Evolutionary conservation across 2,113 vertebrate species (phyloP), one percentile per base, ranked within the genome.

Genomic region (Ptyas mucosa): DNA sequence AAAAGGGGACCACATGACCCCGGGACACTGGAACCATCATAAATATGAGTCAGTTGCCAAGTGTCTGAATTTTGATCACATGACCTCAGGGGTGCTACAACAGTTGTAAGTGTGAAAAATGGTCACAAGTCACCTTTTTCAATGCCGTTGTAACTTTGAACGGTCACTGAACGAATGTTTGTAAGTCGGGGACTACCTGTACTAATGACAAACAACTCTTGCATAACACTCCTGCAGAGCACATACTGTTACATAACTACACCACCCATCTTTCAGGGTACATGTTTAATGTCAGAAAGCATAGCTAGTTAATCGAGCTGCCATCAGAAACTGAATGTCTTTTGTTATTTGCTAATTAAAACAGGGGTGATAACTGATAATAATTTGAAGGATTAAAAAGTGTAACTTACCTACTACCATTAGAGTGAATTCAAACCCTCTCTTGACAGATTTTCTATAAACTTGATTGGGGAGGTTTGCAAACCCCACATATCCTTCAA

Each of bases 401-500:
- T 54, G 75, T 29, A 87, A 97, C 99, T 98, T 97, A 99, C 99
- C 99, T 96, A 99, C 99, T 96, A 99, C 99, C 99, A 99, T 99
- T 95, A 99, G 98, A 5, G 99, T 99, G 97, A 99, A 99, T 97
- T 99, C 99, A 96, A 99, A 99, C 88, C 99, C 99, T 96, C 99
- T 98, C 97, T 99, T 99, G 93, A 99, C 99, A 85, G 99, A 99
- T 97, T 99, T 99, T 95, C 99, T 98, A 97, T 99, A 99, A 90
- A 99, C 99, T 98, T 99, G 99, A 97, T 99, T 99, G 88, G 99
- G 99, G 93, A 99, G 99, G 97, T 99, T 99, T 95, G 99, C 99
- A 98, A 99, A 99, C 96, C 99, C 99, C 97, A 99, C 99, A 95
- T 99, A 99, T 98, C 99, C 99, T 98, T 99, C 99, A 97, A 99